phyloP scores from a whole-genome alignment of 2,113 vertebrate species.

The Ceratotherium simum region DNA sequence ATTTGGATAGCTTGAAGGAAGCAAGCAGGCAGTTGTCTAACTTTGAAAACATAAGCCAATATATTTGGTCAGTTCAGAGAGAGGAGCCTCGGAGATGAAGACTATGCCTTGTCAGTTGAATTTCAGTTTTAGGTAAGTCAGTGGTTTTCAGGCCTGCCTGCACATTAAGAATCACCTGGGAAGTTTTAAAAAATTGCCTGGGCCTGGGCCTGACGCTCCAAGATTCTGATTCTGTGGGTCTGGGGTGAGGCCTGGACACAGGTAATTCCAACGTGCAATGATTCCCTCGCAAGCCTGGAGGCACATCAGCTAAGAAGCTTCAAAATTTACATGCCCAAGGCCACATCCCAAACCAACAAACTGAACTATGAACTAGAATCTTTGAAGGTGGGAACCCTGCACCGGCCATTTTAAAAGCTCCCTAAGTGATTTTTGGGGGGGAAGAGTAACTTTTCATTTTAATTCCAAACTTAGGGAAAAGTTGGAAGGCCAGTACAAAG shows the following conservation, averaged over 20 bases:
- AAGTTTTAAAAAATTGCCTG: neutral
- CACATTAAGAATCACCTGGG: neutral
- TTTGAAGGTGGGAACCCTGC: neutral
- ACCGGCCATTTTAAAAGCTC: neutral
- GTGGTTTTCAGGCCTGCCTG: neutral
- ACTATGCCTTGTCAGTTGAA: neutral
- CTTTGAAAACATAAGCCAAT: neutral
- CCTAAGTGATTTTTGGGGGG: neutral
- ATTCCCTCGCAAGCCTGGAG: neutral
- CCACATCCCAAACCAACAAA: neutral
- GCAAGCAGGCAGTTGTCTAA: neutral
- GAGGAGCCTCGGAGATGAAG: neutral
- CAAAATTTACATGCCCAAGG: neutral
- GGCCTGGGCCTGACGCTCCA: neutral
- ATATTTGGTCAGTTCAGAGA: neutral
- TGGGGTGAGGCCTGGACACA: neutral
- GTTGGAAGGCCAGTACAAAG: neutral
- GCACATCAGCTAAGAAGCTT: neutral
- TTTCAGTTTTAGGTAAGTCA: neutral
- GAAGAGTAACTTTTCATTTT: neutral
- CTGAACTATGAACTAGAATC: neutral
- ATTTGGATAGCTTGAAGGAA: neutral
- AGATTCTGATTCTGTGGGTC: neutral
- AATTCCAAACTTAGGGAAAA: neutral
- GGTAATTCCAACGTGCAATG: neutral